These are phyloP conservation scores for Diarsia rubi DNA, from an alignment of 2,888 invertebrate species.

Conservation along the genomic window DNA sequence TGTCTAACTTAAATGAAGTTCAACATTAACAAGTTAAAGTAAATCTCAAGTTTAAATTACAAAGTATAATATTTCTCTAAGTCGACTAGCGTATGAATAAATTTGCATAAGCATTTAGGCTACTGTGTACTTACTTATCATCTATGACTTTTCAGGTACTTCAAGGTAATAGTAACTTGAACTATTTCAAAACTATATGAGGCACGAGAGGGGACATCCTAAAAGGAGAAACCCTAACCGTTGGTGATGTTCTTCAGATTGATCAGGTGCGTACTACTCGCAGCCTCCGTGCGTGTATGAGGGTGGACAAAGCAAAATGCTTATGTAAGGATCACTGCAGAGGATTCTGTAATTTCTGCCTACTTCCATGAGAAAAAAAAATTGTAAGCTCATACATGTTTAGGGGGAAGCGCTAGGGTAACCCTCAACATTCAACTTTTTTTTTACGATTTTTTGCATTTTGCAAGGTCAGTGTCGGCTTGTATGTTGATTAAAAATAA, in stretches of 20 bases:
- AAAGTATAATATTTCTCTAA: slow-evolving; percentile 56
- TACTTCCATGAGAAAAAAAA: too few species aligned
- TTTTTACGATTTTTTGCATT: too few species aligned
- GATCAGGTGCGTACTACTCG: not conserved
- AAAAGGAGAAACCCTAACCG: not conserved
- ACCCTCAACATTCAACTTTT: too few species aligned
- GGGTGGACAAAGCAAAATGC: too few species aligned
- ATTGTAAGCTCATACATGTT: too few species aligned
- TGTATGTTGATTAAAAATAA: too few species aligned
- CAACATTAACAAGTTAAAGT: slow-evolving; percentile 47
- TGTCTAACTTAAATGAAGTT: slow-evolving; percentile 40
- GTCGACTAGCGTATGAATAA: slow-evolving; percentile 57
- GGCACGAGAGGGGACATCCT: not conserved
- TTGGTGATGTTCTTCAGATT: not conserved
- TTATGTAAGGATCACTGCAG: too few species aligned
- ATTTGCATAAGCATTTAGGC: slow-evolving; percentile 43
- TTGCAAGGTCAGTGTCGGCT: too few species aligned
- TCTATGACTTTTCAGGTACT: slow-evolving; percentile 13
- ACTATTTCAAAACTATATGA: not conserved
- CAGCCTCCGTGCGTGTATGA: not conserved
- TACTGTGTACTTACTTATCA: slow-evolving; percentile 14
- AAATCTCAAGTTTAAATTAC: slow-evolving; percentile 59
- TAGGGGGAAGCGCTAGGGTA: too few species aligned
- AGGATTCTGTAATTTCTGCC: too few species aligned
- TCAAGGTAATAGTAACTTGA: not conserved